phyloP scores from a whole-genome alignment of 2,113 vertebrate genomes.

The Theristicus caerulescens region DNA sequence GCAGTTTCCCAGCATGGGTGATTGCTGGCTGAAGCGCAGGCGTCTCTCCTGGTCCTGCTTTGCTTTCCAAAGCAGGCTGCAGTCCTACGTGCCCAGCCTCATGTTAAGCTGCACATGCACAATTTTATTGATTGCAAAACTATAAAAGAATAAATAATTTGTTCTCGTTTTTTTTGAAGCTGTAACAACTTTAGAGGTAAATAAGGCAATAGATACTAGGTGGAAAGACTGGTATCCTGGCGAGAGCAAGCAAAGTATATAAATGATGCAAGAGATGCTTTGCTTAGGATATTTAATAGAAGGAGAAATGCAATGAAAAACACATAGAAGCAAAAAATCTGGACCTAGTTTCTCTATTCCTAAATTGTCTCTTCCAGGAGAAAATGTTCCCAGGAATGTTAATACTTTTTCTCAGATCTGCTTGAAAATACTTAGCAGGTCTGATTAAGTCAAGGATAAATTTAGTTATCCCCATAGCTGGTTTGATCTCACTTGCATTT shows the following conservation, averaged over 20 bases:
- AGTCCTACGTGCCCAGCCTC: background rate
- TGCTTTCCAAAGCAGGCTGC: background rate
- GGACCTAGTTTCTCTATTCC: background rate
- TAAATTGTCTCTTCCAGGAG: background rate
- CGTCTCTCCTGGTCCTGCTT: background rate
- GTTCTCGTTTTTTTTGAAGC: background rate
- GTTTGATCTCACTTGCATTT: background rate
- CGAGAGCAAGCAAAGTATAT: background rate
- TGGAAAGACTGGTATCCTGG: background rate
- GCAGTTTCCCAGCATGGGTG: background rate
- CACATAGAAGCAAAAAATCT: background rate
- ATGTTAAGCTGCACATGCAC: background rate
- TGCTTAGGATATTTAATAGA: background rate
- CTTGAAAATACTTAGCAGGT: background rate
- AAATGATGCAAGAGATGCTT: slow-evolving; percentile 18
- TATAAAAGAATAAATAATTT: background rate
- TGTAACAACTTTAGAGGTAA: background rate
- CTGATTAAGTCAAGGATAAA: slow-evolving; percentile 21
- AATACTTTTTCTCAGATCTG: background rate
- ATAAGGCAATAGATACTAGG: background rate
- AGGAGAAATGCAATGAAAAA: background rate
- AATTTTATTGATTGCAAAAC: background rate
- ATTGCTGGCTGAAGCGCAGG: background rate
- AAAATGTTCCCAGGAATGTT: background rate
- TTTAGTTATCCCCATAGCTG: background rate